Evolutionary conservation across 2,797 vertebrate genomes (phyloP), one percentile per base, ranked within the genome.

Genomic region (Lacerta viridis): DNA sequence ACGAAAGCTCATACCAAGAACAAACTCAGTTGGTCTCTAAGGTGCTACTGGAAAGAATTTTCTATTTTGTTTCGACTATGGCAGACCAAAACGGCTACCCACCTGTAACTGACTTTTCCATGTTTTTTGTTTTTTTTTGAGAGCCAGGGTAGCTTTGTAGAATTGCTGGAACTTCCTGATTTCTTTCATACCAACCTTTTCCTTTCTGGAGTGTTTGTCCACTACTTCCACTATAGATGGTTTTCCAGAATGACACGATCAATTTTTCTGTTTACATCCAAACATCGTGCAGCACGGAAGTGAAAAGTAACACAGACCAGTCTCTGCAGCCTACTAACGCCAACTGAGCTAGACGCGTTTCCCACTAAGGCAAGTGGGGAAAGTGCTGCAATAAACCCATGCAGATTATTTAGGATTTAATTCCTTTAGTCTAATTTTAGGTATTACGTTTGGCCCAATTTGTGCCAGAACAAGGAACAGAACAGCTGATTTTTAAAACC

Each of bases 401-500:
- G 0, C 90, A 85, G 46, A 6, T 78, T 88, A 89, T 93, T 78
- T 27, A 92, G 15, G 41, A 17, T 25, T 61, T 50, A 68, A 18
- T 39, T 15, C n/a, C 18, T 55, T 86, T 81, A 15, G 80, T 90
- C 86, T 88, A 81, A 71, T 39, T 1, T 91, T 92, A 77, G n/a
- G 3, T 75, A 89, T 87, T 2, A 0, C 84, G 83, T 86, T 13
- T 41, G 76, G 83, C 85, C 76, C 88, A 93, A 93, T 94, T 36
- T 64, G 36, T 93, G 91, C 90, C 93, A 94, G 88, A 84, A 92
- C 92, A 92, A 90, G 90, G 80, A 96, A 91, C 55, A 93, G 89
- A 95, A 94, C 80, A 92, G 92, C 93, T 97, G 97, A 95, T 97
- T 96, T 97, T 97, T 93, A 29, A 27, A 95, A 61, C 95, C 97